phyloP scores from a whole-genome alignment of 1,140 invertebrate genomes.

The Ceratina japonica region DNA sequence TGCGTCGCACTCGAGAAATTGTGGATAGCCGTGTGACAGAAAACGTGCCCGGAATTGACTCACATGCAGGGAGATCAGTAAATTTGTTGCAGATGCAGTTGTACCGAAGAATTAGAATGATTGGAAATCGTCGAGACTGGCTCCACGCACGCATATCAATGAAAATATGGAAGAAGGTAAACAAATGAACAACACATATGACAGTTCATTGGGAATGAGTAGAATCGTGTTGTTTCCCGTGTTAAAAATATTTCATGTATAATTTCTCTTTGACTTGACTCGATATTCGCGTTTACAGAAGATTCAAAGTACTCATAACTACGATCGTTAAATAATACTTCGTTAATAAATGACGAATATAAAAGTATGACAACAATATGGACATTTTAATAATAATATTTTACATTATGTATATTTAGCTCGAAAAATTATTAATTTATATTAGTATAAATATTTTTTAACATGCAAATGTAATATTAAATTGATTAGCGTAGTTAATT shows the following conservation, averaged over 20 bases:
- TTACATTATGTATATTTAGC: too few species aligned
- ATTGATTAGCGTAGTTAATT: too few species aligned
- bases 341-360: too few species aligned
- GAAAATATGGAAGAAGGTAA: conserved; percentile 30
- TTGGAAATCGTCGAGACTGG: conserved; percentile 34
- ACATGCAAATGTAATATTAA: too few species aligned
- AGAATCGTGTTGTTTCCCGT: conserved; percentile 31
- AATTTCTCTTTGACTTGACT: not conserved
- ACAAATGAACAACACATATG: conserved; percentile 53
- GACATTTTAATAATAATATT: too few species aligned
- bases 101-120: not conserved
- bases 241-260: not conserved
- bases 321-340: too few species aligned
- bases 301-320: too few species aligned
- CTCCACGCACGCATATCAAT: conserved; percentile 39
- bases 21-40: not conserved
- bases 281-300: not conserved
- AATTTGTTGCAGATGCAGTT: conserved; percentile 31
- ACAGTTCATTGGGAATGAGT: conserved; percentile 13
- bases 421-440: too few species aligned
- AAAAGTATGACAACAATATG: too few species aligned
- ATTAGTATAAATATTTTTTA: too few species aligned
- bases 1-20: conserved; percentile 8
- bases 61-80: conserved; percentile 19
- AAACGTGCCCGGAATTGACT: not conserved